Base-by-base conservation (phyloP, 2,888 invertebrate genomes). In the Hyposoter didymator region DNA sequence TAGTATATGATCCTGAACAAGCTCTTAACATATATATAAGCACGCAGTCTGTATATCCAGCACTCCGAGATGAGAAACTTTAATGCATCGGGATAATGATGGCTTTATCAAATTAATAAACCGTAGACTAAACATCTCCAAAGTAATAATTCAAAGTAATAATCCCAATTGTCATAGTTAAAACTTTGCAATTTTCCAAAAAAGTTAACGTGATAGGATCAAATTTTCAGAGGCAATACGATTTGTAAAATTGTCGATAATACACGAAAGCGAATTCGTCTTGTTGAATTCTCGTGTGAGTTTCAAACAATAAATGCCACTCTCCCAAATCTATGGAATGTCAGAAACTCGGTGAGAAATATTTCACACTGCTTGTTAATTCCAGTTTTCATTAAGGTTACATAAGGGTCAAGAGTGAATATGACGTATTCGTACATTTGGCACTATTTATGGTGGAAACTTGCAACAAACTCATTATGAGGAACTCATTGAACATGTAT, bases 1-100 rank as follows among this genome's bases (percentile, higher is more conserved):
- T 82, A 82, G 80, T 73, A 55, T 45, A 72, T 59, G 64, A 64
- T 55, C 74, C 67, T 69, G 82, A 85, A 85, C 83, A 82, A 85
- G 66, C 69, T 52, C 14, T 14, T 45, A 43, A 10, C 45, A 74
- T 64, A 72, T 81, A 81, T 70, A 70, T 55, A 10, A 14, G 22
- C 35, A 72, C 32, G 28, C 39, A 39, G 39, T 39, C 8, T 17
- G n/a, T 28, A 45, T 55, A 28, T 45, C 5, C 14, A 28, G 28
- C 28, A n/a, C 55, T 35, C 49, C n/a, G 39, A 39, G 49, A 80
- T 59, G 72, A 52, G 49, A 52, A 45, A 28, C 39, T 59, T 73
- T 22, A 73, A 67, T 67, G 35, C 22, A 64, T 73, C 70, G 47
- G 45, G 62, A 49, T 72, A 70, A 72, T 49, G 79, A 47, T 52